Conservation (phyloP, 2,888 invertebrate genomes). For the Dryococelus australis region DNA sequence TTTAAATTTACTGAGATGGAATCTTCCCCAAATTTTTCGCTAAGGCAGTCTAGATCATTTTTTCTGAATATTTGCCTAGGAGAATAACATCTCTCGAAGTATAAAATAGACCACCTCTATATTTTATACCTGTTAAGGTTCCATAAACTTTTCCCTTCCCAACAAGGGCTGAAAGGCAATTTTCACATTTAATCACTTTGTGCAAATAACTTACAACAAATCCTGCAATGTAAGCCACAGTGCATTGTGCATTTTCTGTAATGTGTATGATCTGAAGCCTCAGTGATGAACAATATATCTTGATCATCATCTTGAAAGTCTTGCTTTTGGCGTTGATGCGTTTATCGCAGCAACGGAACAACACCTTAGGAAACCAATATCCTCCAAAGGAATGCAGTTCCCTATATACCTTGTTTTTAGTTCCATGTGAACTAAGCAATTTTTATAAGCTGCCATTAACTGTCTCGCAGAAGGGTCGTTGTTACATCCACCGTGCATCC, state of each 20-base stretch:
- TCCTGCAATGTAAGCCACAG: slow-evolving; percentile 21
- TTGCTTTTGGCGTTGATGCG: neutral
- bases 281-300: neutral
- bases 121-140: neutral
- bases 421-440: slow-evolving; percentile 8
- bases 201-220: slow-evolving; percentile 18
- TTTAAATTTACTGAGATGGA: neutral
- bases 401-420: neutral
- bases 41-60: neutral
- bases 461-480: slow-evolving; percentile 38
- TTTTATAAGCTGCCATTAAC: slow-evolving; percentile 27
- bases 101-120: neutral
- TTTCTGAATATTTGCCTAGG: neutral
- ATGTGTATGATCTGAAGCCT: neutral
- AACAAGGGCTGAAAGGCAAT: neutral
- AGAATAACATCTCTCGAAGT: neutral
- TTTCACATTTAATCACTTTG: too few species aligned
- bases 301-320: neutral
- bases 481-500: slow-evolving; percentile 32
- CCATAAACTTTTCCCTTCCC: neutral
- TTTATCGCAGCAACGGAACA: neutral
- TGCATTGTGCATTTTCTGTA: neutral
- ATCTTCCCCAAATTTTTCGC: neutral
- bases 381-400: neutral
- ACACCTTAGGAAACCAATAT: neutral